Evolutionary conservation across 2,113 vertebrate species (phyloP).

Genomic region (Ceyx cyanopectus): DNA sequence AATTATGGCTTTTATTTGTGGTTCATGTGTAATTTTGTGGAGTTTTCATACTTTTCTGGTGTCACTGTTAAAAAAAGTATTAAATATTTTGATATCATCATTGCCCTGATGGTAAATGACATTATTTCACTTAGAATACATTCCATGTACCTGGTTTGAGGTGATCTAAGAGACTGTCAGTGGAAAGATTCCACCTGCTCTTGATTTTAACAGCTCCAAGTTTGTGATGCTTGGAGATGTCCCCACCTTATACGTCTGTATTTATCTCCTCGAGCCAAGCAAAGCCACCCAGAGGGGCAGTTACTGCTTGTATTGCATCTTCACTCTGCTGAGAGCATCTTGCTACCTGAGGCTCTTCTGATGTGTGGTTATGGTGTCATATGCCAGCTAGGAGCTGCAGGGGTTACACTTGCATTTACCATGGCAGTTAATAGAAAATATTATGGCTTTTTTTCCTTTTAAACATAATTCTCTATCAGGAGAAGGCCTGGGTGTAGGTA

Average conservation of each 20-base stretch:
- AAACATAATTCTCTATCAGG: background rate
- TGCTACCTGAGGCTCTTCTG: background rate
- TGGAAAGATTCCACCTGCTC: background rate
- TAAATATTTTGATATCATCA: background rate
- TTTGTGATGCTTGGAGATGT: background rate
- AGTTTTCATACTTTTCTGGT: background rate
- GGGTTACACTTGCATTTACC: background rate
- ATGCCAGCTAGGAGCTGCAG: background rate
- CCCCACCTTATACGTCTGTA: background rate
- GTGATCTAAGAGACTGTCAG: background rate
- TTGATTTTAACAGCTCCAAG: background rate
- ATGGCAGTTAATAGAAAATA: background rate
- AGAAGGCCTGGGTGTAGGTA: no score
- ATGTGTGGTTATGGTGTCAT: background rate
- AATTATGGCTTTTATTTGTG: background rate
- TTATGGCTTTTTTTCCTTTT: background rate
- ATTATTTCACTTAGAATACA: background rate
- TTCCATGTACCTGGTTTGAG: background rate
- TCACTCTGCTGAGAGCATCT: background rate
- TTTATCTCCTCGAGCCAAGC: background rate
- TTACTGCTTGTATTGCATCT: background rate
- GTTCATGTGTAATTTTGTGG: background rate
- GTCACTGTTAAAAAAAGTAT: background rate
- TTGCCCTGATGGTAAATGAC: background rate
- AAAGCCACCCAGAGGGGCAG: background rate